These are phyloP conservation scores for Zaprionus ornatus DNA, from an alignment of 1,140 invertebrate genomes.

Conservation along the genomic window DNA sequence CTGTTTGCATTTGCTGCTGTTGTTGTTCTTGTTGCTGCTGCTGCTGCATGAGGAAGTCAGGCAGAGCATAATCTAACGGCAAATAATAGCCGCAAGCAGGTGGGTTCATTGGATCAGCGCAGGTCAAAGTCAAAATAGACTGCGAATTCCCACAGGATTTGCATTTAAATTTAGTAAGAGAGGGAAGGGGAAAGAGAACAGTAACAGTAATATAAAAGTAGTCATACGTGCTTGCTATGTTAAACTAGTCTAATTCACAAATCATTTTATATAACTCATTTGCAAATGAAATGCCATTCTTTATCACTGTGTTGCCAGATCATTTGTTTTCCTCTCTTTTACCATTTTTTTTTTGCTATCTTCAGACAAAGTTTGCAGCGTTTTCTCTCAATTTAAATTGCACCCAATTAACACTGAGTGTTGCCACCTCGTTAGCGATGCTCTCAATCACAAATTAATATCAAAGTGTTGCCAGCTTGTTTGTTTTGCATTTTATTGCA, in stretches of 20 bases:
- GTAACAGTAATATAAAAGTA: background rate
- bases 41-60: slow-evolving; percentile 52
- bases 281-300: too few relatives aligned
- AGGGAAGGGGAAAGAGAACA: background rate
- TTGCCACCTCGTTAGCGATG: background rate
- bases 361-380: too few relatives aligned
- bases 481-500: background rate
- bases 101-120: slow-evolving; percentile 57
- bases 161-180: background rate
- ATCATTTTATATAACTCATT: background rate
- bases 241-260: background rate
- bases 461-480: too few relatives aligned
- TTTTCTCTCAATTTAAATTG: too few relatives aligned
- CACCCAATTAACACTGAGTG: background rate
- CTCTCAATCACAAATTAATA: background rate
- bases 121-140: slow-evolving; percentile 54
- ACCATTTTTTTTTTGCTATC: too few relatives aligned
- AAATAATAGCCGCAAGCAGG: slow-evolving; percentile 63
- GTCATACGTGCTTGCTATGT: background rate
- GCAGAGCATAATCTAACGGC: slow-evolving; percentile 57
- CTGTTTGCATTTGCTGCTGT: slow-evolving; percentile 40
- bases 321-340: background rate
- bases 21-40: background rate
- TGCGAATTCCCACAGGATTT: slow-evolving; percentile 6
- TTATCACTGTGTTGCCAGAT: background rate